Conservation (phyloP, 2,113 vertebrate species). For the Dipodomys merriami region DNA sequence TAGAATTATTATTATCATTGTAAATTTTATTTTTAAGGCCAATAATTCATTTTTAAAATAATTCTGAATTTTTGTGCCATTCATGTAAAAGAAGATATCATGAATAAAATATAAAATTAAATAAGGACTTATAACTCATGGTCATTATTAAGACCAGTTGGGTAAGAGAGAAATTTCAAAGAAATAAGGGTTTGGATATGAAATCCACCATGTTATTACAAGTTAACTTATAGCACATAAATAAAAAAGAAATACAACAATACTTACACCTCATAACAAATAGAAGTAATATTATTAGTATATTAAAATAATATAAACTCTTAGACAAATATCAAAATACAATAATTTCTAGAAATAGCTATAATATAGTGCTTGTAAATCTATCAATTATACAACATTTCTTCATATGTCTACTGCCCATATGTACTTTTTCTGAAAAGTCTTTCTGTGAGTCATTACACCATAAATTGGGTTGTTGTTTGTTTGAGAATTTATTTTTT, state of each 20-base stretch:
- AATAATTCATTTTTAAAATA: background rate
- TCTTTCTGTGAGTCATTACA: no score
- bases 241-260: background rate
- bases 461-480: no score
- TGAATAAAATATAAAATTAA: background rate
- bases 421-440: no score
- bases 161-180: background rate
- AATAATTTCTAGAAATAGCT: no score
- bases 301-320: no score
- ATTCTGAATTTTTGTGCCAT: background rate
- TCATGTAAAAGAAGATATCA: background rate
- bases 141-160: background rate
- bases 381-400: no score
- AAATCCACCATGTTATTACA: background rate
- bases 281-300: no score
- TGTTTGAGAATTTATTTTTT: no score
- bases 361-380: no score
- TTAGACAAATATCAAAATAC: no score
- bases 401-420: no score
- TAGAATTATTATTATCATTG: background rate
- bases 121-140: background rate
- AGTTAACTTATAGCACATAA: background rate
- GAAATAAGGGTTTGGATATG: background rate
- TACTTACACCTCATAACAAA: no score
- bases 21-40: background rate